Evolutionary conservation across 2,888 invertebrate genomes (phyloP).

Genomic region (Cabera pusaria): DNA sequence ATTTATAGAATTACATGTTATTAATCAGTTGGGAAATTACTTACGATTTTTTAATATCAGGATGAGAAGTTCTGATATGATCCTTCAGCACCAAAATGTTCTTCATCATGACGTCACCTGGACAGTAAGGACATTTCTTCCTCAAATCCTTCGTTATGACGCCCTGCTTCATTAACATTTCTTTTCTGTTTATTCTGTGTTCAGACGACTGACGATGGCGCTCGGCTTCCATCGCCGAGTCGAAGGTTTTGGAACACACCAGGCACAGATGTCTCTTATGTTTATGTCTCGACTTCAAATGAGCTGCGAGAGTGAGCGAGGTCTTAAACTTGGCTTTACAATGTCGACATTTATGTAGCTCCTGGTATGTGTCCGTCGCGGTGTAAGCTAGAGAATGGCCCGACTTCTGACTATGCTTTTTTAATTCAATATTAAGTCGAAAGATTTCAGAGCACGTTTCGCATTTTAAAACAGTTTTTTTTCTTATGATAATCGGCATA

Average conservation of each 20-base stretch:
- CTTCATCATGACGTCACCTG: slow-evolving; percentile 63
- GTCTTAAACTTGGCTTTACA: slow-evolving; percentile 85
- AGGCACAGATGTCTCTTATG: slow-evolving; percentile 86
- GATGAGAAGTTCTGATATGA: slow-evolving; percentile 85
- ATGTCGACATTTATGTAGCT: slow-evolving; percentile 82
- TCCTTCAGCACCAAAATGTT: slow-evolving; percentile 84
- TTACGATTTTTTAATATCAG: slow-evolving; percentile 85
- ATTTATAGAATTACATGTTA: too few relatives aligned
- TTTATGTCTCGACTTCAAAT: slow-evolving; percentile 85
- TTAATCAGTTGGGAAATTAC: slow-evolving; percentile 28
- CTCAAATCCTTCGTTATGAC: slow-evolving; percentile 58
- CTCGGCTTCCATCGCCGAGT: slow-evolving; percentile 83
- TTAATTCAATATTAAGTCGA: slow-evolving; percentile 89
- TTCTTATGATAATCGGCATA: slow-evolving; percentile 90
- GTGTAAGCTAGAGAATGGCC: slow-evolving; percentile 77
- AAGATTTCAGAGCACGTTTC: slow-evolving; percentile 87
- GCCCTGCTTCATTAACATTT: slow-evolving; percentile 62
- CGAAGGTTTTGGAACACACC: slow-evolving; percentile 86
- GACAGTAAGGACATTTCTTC: slow-evolving; percentile 85
- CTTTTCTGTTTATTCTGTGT: slow-evolving; percentile 85
- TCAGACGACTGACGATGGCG: slow-evolving; percentile 85
- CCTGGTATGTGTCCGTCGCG: slow-evolving; percentile 86
- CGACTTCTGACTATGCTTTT: slow-evolving; percentile 81
- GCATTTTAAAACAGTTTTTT: slow-evolving; percentile 86
- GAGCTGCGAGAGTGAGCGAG: slow-evolving; percentile 86